phyloP scores from a whole-genome alignment of 2,113 vertebrate genomes.

The Hippolais icterina region DNA sequence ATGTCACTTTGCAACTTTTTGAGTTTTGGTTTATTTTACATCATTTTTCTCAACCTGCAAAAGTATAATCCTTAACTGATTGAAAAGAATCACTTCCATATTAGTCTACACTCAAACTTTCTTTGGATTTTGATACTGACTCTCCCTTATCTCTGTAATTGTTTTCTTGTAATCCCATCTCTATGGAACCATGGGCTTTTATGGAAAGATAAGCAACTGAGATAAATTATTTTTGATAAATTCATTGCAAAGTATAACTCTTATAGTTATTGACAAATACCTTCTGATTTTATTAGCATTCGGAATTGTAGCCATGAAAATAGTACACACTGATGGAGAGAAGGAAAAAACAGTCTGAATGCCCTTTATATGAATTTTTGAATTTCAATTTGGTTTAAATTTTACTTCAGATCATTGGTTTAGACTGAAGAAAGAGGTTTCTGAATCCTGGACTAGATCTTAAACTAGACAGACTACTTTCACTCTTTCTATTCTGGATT shows the following conservation, averaged over 20 bases:
- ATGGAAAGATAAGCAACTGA: rapidly evolving
- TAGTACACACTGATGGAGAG: rapidly evolving
- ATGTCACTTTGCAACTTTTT: neutral
- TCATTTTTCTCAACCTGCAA: neutral
- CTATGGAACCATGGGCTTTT: neutral
- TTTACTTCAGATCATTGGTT: neutral
- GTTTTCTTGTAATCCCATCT: neutral
- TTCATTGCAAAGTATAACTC: neutral
- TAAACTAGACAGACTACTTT: neutral
- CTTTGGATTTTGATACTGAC: neutral
- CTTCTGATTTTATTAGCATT: neutral
- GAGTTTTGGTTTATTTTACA: neutral
- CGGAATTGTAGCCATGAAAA: neutral
- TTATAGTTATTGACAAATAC: neutral
- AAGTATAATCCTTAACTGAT: neutral
- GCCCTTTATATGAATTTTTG: rapidly evolving
- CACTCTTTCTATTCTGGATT: neutral
- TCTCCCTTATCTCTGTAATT: neutral
- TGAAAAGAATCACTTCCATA: neutral
- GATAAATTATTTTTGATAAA: neutral
- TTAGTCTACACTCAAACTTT: neutral
- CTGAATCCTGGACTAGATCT: neutral
- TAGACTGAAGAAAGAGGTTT: neutral
- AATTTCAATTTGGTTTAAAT: neutral
- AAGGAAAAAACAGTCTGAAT: neutral